Conservation (phyloP, 2,888 invertebrate genomes). For the Lasioglossum malachurum region DNA sequence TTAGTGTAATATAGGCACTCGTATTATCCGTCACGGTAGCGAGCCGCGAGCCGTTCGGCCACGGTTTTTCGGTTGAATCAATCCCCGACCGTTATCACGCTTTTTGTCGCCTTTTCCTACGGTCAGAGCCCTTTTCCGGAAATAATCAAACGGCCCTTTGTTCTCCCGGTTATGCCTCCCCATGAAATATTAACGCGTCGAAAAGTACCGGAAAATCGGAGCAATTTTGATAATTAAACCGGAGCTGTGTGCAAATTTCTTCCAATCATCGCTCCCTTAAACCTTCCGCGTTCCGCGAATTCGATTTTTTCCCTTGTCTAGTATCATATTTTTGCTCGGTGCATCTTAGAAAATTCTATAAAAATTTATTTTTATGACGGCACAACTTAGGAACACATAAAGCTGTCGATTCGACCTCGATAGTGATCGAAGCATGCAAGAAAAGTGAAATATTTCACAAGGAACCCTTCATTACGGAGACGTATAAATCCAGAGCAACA, state of each 20-base stretch:
- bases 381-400: neutral
- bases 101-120: neutral
- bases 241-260: no score
- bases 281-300: neutral
- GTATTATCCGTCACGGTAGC: conserved; percentile 42
- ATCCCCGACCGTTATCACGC: neutral
- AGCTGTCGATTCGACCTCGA: neutral
- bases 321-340: neutral
- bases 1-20: conserved; percentile 69
- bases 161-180: neutral
- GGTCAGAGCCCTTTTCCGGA: neutral
- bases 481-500: conserved; percentile 5
- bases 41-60: neutral
- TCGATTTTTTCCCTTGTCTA: neutral
- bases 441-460: neutral
- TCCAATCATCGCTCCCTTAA: neutral
- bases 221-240: neutral
- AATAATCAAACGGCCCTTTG: neutral
- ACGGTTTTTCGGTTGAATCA: neutral
- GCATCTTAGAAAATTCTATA: neutral
- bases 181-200: neutral
- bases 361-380: neutral
- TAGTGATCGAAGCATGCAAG: neutral
- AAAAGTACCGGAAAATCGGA: neutral
- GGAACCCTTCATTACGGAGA: neutral